These are phyloP conservation scores for Sturnus vulgaris DNA, from an alignment of 2,113 vertebrate genomes.

Conservation along the genomic window DNA sequence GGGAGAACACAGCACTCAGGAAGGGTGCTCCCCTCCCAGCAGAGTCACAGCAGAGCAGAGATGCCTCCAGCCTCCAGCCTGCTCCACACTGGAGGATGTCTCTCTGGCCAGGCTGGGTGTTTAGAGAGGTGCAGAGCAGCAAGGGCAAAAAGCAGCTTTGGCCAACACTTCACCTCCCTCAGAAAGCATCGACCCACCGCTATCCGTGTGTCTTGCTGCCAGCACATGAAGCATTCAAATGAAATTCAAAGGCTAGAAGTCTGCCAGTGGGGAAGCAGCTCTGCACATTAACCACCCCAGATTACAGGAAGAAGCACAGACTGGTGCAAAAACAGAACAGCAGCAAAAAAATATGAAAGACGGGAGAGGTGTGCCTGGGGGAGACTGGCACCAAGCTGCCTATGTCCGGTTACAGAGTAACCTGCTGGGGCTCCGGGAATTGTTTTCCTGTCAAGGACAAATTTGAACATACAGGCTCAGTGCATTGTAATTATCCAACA, in stretches of 20 bases:
- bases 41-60: not conserved
- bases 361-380: not conserved
- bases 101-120: not conserved
- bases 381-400: not conserved
- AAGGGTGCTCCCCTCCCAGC: not conserved
- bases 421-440: not conserved
- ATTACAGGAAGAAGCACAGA: not conserved
- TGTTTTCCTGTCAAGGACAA: not conserved
- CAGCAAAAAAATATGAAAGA: not conserved
- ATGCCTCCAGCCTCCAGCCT: too few species aligned
- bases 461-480: not conserved
- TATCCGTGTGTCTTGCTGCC: not conserved
- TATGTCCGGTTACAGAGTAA: not conserved
- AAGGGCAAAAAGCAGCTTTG: not conserved
- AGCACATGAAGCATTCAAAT: not conserved
- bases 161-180: not conserved
- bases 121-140: not conserved
- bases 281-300: not conserved
- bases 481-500: not conserved
- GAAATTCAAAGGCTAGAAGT: not conserved
- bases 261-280: rapidly evolving
- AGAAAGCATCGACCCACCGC: not conserved
- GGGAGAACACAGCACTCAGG: rapidly evolving
- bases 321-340: not conserved
- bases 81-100: not conserved